A percentile compares a stretch with the other conserved stretches of the same genome.
Conservation (phyloP, 2,797 vertebrate genomes). For the Gallinago nigripennis region DNA sequence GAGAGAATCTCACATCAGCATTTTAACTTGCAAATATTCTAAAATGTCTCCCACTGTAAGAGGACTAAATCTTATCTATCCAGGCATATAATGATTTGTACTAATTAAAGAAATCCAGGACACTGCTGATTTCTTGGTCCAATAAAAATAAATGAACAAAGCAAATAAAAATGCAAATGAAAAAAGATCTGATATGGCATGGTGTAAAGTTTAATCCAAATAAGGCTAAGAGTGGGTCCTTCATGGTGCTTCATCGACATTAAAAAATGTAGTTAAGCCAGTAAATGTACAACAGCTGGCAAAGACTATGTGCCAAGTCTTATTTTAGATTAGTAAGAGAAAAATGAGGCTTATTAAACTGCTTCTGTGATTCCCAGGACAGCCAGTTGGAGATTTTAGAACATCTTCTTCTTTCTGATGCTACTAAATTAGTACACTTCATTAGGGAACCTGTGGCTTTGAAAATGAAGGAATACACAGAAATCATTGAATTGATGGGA, state of each 20-base stretch:
- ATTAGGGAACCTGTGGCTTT: neutral
- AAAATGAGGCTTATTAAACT: constrained; percentile 49
- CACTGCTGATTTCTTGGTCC: neutral
- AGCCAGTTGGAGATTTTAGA: constrained; percentile 34
- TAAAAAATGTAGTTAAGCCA: constrained; percentile 67
- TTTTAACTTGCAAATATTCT: constrained; percentile 18
- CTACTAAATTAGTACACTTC: neutral
- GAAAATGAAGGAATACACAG: neutral
- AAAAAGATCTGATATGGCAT: constrained; percentile 32
- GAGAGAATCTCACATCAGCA: neutral
- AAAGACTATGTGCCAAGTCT: constrained; percentile 68
- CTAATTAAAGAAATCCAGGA: constrained; percentile 18
- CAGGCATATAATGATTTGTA: neutral
- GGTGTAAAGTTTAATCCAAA: constrained; percentile 77
- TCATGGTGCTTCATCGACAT: constrained; percentile 49
- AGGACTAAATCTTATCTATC: constrained; percentile 23
- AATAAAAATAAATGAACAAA: constrained; percentile 53
- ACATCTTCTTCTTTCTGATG: constrained; percentile 28
- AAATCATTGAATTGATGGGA: neutral
- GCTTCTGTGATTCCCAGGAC: constrained; percentile 52
- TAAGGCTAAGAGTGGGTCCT: constrained; percentile 72
- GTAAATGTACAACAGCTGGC: constrained; percentile 78
- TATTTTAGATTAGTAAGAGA: constrained; percentile 75
- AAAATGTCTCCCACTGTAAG: neutral
- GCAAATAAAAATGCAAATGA: constrained; percentile 46